These are phyloP conservation scores for Aphaenogaster ashmeadi DNA, from an alignment of 1,140 invertebrate genomes.

Conservation along the genomic window DNA sequence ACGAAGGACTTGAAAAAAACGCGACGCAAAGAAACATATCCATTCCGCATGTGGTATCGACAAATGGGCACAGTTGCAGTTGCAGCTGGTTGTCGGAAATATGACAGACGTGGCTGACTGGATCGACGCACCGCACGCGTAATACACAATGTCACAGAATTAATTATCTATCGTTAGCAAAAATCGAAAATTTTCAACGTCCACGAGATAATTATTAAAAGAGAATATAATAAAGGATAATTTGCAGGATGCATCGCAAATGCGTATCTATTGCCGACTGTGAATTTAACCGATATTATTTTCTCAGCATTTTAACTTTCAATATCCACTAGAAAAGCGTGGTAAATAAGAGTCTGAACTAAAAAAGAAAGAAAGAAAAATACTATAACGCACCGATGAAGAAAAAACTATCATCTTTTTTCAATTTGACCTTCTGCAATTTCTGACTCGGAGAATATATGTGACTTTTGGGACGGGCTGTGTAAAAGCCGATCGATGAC, in stretches of 20 bases:
- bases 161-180: neutral
- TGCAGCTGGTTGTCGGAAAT: neutral
- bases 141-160: neutral
- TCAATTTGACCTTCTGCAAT: neutral
- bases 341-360: neutral
- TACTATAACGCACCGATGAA: neutral
- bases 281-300: conserved; percentile 15
- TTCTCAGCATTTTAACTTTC: conserved; percentile 3
- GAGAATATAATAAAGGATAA: neutral
- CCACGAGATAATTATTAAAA: neutral
- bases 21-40: neutral
- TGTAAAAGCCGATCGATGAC: conserved; percentile 31
- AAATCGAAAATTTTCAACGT: neutral
- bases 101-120: neutral
- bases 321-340: neutral
- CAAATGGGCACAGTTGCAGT: neutral
- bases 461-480: neutral
- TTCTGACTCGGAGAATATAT: neutral
- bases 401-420: conserved; percentile 9
- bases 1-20: neutral
- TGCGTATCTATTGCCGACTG: neutral
- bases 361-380: neutral
- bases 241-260: neutral
- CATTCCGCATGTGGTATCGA: neutral
- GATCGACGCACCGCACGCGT: neutral